Percentiles rank a stretch among this genome's conserved stretches.
These are phyloP conservation scores for Drosophila triauraria DNA, from an alignment of 1,140 invertebrate genomes.

Conservation along the genomic window DNA sequence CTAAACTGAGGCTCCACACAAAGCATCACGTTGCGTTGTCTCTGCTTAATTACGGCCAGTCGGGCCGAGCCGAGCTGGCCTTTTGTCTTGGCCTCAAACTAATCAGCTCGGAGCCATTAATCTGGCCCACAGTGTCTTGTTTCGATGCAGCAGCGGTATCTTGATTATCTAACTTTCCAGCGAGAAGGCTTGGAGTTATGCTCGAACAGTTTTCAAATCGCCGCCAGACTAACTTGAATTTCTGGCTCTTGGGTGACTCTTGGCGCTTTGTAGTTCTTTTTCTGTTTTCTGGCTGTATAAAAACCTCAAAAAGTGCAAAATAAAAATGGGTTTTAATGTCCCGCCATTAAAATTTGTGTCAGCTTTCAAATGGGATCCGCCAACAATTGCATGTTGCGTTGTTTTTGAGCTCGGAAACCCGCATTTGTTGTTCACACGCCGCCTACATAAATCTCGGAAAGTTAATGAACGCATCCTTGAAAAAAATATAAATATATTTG, in stretches of 20 bases:
- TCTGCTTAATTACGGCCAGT: constrained; percentile 68
- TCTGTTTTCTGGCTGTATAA: background rate
- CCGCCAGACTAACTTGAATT: constrained; percentile 72
- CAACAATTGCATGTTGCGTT: constrained; percentile 24
- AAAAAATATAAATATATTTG: constrained; percentile 14
- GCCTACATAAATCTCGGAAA: constrained; percentile 57
- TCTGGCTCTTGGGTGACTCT: constrained; percentile 49
- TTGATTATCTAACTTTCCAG: constrained; percentile 69
- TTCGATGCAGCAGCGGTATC: constrained; percentile 48
- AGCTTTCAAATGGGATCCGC: constrained; percentile 6
- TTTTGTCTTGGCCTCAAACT: constrained; percentile 79
- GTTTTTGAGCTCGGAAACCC: constrained; percentile 20
- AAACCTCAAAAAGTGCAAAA: constrained; percentile 54
- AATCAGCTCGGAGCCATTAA: constrained; percentile 80
- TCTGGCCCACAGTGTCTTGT: constrained; percentile 65
- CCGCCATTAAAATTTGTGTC: constrained; percentile 40
- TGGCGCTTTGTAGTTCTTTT: constrained; percentile 53
- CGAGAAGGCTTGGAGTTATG: constrained; percentile 21
- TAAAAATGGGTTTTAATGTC: constrained; percentile 43
- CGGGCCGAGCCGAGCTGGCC: constrained; percentile 36
- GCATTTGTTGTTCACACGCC: constrained; percentile 60
- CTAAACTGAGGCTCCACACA: constrained; percentile 59
- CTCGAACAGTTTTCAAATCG: constrained; percentile 45
- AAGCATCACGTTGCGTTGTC: constrained; percentile 39
- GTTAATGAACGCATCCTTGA: constrained; percentile 78